Percentiles rank a stretch among this genome's conserved stretches.
These are phyloP conservation scores for Fregata magnificens DNA, from an alignment of 2,113 vertebrate species.

Conservation along the genomic window DNA sequence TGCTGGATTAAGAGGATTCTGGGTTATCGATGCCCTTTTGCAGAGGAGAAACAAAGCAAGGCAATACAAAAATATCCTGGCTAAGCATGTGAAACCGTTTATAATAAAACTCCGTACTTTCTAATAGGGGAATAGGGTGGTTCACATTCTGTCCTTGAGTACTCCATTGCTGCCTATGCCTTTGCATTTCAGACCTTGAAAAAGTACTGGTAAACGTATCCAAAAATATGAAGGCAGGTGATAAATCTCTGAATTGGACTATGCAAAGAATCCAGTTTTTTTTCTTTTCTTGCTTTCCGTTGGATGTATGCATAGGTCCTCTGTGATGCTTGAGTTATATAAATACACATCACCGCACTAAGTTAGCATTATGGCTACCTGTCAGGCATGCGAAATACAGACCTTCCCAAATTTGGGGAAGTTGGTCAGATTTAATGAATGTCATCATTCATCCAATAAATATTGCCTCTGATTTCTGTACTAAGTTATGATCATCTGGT, in stretches of 20 bases:
- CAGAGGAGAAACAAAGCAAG: slow-evolving; percentile 11
- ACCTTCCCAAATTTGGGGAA: background rate
- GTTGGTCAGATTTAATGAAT: background rate
- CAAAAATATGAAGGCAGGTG: slow-evolving; percentile 10
- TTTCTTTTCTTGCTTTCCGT: background rate
- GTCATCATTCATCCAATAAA: background rate
- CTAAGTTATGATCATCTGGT: background rate
- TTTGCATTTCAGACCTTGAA: slow-evolving; percentile 46
- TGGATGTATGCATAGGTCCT: background rate
- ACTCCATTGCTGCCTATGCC: background rate
- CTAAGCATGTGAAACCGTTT: slow-evolving; percentile 19
- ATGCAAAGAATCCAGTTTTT: background rate
- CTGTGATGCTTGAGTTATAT: slow-evolving; percentile 10
- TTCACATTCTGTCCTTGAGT: slow-evolving; percentile 37
- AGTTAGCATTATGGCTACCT: background rate
- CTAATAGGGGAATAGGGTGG: background rate
- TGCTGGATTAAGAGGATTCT: slow-evolving; percentile 34
- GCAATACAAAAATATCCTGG: slow-evolving; percentile 27
- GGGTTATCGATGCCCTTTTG: background rate
- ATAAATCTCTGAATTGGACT: slow-evolving; percentile 23
- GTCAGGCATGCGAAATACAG: background rate
- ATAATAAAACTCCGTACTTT: background rate
- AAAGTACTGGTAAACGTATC: background rate
- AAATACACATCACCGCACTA: background rate
- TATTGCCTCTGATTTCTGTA: background rate